Evolutionary conservation across 2,113 vertebrate genomes (phyloP).

Genomic region (Isurus oxyrinchus): DNA sequence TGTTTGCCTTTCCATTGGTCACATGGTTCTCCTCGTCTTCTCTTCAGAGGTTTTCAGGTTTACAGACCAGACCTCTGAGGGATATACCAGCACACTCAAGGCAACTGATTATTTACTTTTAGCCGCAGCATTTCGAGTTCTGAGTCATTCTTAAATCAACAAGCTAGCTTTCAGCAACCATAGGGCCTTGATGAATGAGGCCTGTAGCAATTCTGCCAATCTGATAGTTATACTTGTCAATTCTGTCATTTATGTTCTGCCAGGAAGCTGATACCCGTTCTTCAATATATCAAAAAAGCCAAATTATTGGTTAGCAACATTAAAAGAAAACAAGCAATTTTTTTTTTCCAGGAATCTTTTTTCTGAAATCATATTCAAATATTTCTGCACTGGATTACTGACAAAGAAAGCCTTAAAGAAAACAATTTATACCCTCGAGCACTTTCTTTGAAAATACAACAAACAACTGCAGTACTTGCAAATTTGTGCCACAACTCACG

Average conservation of each 20-base stretch:
- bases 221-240: slow-evolving; percentile 24
- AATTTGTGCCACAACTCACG: background rate
- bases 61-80: background rate
- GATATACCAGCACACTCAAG: background rate
- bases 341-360: background rate
- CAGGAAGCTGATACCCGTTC: slow-evolving; percentile 25
- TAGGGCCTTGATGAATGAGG: slow-evolving; percentile 17
- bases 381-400: background rate
- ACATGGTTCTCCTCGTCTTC: background rate
- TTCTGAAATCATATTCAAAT: background rate
- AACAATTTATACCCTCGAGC: background rate
- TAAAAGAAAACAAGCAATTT: background rate
- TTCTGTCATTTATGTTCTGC: slow-evolving; percentile 38
- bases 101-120: slow-evolving; percentile 26
- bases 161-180: slow-evolving; percentile 16
- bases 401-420: background rate
- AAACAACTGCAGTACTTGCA: background rate
- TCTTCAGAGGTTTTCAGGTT: background rate
- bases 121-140: background rate
- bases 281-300: background rate
- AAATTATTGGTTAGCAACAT: background rate
- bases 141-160: slow-evolving; percentile 33
- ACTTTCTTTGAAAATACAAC: background rate
- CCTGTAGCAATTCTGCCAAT: background rate
- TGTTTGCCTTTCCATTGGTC: background rate